Base-by-base conservation (phyloP, 2,113 vertebrate species). In the Oryzias woworae region DNA sequence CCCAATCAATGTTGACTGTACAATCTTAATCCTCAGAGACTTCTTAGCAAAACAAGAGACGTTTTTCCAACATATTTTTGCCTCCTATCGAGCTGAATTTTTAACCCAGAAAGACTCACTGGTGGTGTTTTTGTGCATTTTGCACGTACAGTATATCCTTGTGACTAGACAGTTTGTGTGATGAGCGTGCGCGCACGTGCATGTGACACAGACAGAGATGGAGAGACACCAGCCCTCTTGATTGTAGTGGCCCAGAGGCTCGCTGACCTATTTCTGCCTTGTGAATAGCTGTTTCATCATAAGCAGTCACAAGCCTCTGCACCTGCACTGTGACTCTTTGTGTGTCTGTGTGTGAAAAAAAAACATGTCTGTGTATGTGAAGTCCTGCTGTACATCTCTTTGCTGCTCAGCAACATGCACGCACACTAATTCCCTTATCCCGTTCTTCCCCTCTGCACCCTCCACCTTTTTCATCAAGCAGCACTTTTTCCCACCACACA, bases 241-340 rank as follows among this genome's bases (percentile, higher is more conserved):
- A 67, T 75, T 83, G 67, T 5, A 46, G 59, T 78, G 81, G 73
- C 77, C 78, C 60, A 53, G 57, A 81, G 77, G 69, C 67, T 81
- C 57, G 75, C 66, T 87, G 87, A 88, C 85, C 88, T 78, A 87
- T 81, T 87, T 87, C 73, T 84, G 80, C 81, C 80, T 20, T 70
- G 42, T 53, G 77, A 87, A 70, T 58, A 73, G 77, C 82, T 69
- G 79, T 72, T 86, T 90, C 73, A 89, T 88, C 84, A 87, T 60
- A 58, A 44, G 68, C 77, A 82, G 58, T 73, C 63, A 80, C 78
- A 57, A 75, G 66, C 78, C 49, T 36, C 43, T 59, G 71, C 78
- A 88, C 79, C 86, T 83, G 79, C 69, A 71, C 59, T 62, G 45
- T 52, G 60, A 28, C 31, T 58, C 26, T 58, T 12, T 49, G 58